phyloP scores from a whole-genome alignment of 2,888 invertebrate genomes.

The Disparrhopalites patrizii region DNA sequence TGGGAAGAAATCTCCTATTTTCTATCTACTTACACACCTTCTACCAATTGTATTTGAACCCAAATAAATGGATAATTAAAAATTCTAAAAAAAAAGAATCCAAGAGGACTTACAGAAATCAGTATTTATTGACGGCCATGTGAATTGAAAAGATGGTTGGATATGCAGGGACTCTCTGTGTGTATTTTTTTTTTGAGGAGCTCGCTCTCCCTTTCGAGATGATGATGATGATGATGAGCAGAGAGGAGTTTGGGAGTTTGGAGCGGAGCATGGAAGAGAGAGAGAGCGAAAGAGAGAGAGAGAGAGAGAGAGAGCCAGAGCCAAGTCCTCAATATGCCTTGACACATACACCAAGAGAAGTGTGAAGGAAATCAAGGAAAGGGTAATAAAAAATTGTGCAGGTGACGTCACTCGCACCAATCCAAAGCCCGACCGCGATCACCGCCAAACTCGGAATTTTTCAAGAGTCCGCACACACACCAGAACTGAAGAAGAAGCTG shows the following conservation, averaged over 20 bases:
- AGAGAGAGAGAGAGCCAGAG: not conserved
- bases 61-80: not conserved
- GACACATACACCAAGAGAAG: not conserved
- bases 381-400: conserved; percentile 15
- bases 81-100: not conserved
- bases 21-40: too few relatives aligned
- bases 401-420: conserved; percentile 27
- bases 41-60: too few relatives aligned
- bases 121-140: conserved; percentile 7
- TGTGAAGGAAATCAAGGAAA: conserved; percentile 15
- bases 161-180: not conserved
- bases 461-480: too few relatives aligned
- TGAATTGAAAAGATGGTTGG: conserved; percentile 18
- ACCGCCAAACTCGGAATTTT: conserved; percentile 18
- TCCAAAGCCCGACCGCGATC: conserved; percentile 3
- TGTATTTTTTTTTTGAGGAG: not conserved
- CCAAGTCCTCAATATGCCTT: too few relatives aligned
- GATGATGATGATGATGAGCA: too few relatives aligned
- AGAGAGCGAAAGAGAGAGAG: not conserved
- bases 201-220: not conserved
- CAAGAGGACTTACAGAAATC: conserved; percentile 2
- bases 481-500: not conserved
- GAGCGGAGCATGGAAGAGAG: not conserved
- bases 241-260: not conserved
- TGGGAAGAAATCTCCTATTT: too few relatives aligned